These are phyloP conservation scores for Grus americana DNA, from an alignment of 2,113 vertebrate genomes.

Conservation along the genomic window DNA sequence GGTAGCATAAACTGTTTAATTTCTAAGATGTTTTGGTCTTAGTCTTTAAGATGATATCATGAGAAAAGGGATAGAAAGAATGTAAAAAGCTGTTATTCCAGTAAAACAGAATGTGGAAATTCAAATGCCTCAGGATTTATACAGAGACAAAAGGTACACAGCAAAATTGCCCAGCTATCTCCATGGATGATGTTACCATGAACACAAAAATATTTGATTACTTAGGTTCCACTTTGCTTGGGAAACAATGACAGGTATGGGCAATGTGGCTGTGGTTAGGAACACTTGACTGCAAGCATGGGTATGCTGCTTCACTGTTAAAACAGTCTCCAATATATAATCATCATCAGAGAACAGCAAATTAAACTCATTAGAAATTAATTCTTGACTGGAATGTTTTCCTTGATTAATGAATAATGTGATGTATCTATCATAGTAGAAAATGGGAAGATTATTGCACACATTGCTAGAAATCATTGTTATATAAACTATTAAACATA, in stretches of 20 bases:
- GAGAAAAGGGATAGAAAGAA: neutral
- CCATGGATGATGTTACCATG: neutral
- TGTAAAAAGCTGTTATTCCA: neutral
- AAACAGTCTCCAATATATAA: neutral
- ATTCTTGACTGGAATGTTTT: neutral
- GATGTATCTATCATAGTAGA: neutral
- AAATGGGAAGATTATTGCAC: neutral
- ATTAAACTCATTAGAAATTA: neutral
- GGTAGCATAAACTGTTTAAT: neutral
- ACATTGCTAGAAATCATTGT: neutral
- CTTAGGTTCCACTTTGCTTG: neutral
- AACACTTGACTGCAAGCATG: neutral
- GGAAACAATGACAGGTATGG: neutral
- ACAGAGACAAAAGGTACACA: neutral
- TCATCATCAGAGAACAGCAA: neutral
- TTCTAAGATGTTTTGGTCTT: neutral
- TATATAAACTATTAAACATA: neutral
- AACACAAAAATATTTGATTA: neutral
- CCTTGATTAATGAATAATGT: neutral
- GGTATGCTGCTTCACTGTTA: neutral
- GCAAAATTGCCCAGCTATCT: rapidly evolving
- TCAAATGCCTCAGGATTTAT: neutral
- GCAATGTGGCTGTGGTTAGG: neutral
- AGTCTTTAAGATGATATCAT: neutral
- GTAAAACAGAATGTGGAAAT: neutral